phyloP scores from a whole-genome alignment of 2,113 vertebrate genomes.

The Tapirus terrestris region DNA sequence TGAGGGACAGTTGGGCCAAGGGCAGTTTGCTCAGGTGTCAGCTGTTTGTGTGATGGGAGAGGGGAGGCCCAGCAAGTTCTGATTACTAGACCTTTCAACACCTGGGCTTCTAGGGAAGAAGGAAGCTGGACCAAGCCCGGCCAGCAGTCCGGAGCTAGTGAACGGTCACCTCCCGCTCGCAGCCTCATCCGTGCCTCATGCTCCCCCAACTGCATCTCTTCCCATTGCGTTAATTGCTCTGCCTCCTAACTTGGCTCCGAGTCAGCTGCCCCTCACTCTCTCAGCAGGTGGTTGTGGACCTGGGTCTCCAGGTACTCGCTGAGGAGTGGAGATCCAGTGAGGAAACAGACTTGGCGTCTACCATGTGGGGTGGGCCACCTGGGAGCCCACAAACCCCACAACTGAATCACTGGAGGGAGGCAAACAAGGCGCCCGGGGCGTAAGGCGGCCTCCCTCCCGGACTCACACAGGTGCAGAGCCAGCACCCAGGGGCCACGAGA shows the following conservation, averaged over 20 bases:
- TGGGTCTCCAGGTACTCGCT: background rate
- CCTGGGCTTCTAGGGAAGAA: background rate
- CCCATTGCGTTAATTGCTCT: too few relatives aligned
- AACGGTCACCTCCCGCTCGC: background rate
- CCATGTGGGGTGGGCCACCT: background rate
- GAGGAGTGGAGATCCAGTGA: background rate
- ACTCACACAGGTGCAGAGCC: fast-evolving
- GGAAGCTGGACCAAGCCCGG: fast-evolving
- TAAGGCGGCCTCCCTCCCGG: background rate
- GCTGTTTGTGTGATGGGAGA: background rate
- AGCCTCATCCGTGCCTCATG: too few relatives aligned
- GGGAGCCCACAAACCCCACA: background rate
- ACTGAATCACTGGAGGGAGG: background rate
- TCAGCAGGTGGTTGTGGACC: too few relatives aligned
- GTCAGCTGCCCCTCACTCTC: fast-evolving
- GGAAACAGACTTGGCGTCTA: too few relatives aligned
- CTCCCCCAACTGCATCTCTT: fast-evolving
- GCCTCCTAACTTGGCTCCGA: background rate
- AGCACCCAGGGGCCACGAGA: too few relatives aligned
- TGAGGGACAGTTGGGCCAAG: background rate
- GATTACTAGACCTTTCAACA: fast-evolving
- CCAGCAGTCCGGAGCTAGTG: background rate
- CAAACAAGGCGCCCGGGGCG: background rate
- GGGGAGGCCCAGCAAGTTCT: background rate
- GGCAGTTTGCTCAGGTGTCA: background rate